These are phyloP conservation scores for Leuciscus waleckii DNA, from an alignment of 2,797 vertebrate genomes.

Conservation along the genomic window DNA sequence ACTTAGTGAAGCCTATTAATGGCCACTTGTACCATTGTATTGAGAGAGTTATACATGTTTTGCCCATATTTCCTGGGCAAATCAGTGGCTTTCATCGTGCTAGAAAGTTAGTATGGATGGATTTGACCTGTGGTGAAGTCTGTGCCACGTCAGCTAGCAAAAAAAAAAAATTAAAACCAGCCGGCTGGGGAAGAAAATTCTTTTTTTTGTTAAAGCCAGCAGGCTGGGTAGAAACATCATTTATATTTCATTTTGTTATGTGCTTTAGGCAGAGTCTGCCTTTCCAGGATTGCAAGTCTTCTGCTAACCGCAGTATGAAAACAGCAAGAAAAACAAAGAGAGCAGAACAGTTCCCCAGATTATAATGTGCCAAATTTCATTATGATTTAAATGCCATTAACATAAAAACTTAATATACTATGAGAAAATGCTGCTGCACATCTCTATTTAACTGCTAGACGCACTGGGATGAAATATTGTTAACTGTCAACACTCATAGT, in stretches of 20 bases:
- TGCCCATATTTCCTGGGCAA: background rate
- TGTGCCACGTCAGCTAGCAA: slow-evolving; percentile 29
- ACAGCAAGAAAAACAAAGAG: background rate
- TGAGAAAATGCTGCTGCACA: background rate
- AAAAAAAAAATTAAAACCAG: slow-evolving; percentile 31
- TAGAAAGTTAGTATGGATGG: slow-evolving; percentile 8
- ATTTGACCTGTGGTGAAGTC: slow-evolving; percentile 45
- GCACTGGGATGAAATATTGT: background rate
- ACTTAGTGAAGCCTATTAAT: background rate
- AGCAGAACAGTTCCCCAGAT: background rate
- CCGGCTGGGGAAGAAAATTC: too few species aligned
- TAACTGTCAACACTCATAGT: background rate
- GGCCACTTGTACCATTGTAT: background rate
- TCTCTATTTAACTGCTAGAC: background rate
- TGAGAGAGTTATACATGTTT: background rate
- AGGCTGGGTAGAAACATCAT: slow-evolving; percentile 48
- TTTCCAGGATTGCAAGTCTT: slow-evolving; percentile 14
- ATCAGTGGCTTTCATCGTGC: slow-evolving; percentile 20
- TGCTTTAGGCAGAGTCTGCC: slow-evolving; percentile 45
- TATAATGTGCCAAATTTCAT: slow-evolving; percentile 11
- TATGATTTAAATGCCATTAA: background rate
- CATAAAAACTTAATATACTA: background rate
- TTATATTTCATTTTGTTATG: slow-evolving; percentile 61
- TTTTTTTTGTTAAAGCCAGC: slow-evolving; percentile 22
- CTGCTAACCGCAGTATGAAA: slow-evolving; percentile 24